Evolutionary conservation across 30 jellyfish, hydroid and myxozoan genomes (phyloP), one percentile per base, ranked within the genome.

Genomic region (Cassiopea andromeda): DNA sequence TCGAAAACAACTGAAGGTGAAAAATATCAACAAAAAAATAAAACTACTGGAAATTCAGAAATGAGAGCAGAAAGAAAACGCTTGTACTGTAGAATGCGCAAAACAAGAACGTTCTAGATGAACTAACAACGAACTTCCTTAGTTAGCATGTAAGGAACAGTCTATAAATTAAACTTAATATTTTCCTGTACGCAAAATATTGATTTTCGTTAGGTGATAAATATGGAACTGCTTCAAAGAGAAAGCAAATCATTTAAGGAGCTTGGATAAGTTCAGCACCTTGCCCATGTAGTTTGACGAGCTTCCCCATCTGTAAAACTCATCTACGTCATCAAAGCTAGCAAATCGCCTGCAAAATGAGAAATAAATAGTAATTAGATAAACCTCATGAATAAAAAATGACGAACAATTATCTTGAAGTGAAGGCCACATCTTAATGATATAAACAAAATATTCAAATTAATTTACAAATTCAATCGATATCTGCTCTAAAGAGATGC

Each of bases 271-370:
- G 68, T 58, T 7, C 43, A 64, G 60, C 64, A 94, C 98, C 77
- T 85, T 80, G 27, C 80, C 74, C 93, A 94, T 85, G 76, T 94
- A 85, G 60, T 72, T 79, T 17, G 94, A 54, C 12, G 97, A 94
- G 75, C 98, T 94, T 86, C 92, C 50, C 88, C 89, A 79, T 69
- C 66, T 64, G 85, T 94, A 94, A 49, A 90, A 94, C 13, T 85
- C 94, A 7, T 80, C 74, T 1, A 85, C 80, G 79, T 80, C 77
- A 48, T 78, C 75, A 69, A 66, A 83, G 12, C 90, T 83, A 1
- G 92, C 94, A 58, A 91, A 91, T 75, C 92, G 89, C 91, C 94
- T 91, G 59, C 9, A 19, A 50, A 38, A 78, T 27, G 86, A 78
- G 38, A 87, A 46, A 87, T 71, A 1, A 15, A 18, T 18, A 49